These are phyloP conservation scores for Bucco capensis DNA, from an alignment of 2,113 vertebrate genomes.

Conservation along the genomic window DNA sequence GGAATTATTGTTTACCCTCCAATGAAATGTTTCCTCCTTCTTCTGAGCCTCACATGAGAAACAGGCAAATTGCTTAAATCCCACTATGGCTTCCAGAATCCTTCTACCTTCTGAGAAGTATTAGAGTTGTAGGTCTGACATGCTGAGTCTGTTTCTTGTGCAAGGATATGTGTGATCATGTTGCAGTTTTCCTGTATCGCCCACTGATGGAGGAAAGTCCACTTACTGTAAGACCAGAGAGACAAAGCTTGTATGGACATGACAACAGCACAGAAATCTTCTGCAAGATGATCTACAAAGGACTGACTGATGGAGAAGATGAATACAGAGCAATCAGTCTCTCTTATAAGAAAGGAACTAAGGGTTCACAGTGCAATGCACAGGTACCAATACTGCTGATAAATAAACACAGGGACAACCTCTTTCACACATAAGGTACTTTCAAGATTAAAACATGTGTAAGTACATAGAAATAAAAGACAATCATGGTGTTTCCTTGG, in stretches of 20 bases:
- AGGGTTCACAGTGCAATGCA: not conserved
- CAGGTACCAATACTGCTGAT: not conserved
- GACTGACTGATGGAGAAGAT: not conserved
- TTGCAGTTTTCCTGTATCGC: not conserved
- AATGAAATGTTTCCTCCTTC: conserved; percentile 15
- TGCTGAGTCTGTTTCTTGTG: not conserved
- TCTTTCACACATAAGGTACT: not conserved
- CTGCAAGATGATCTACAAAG: not conserved
- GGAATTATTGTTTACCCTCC: conserved; percentile 52
- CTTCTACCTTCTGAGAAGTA: not conserved
- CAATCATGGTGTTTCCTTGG: not conserved
- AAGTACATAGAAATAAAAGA: not conserved
- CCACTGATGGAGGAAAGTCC: accelerated
- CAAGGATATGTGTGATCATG: not conserved
- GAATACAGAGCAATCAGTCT: not conserved
- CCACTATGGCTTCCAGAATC: not conserved
- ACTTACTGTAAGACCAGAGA: not conserved
- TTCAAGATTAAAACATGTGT: not conserved
- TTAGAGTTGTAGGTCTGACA: not conserved
- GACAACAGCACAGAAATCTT: not conserved
- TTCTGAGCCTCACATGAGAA: conserved; percentile 15
- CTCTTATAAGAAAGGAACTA: accelerated
- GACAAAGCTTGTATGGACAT: not conserved
- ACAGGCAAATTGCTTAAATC: conserved; percentile 2
- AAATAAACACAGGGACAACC: not conserved